These are phyloP conservation scores for Pyxicephalus adspersus DNA, from an alignment of 2,113 vertebrate genomes.

Conservation along the genomic window DNA sequence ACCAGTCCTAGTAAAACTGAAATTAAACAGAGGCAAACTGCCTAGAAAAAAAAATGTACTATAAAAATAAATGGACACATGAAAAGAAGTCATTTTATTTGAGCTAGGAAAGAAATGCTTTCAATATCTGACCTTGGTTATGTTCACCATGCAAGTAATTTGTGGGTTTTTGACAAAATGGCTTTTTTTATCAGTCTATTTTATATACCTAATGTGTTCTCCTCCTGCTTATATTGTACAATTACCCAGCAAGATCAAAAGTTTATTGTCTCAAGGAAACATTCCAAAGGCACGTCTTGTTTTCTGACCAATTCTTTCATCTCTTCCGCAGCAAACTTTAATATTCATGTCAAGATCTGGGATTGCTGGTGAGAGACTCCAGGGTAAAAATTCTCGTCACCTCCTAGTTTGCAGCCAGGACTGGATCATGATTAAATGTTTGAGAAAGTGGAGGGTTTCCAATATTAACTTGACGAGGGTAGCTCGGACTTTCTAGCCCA, in stretches of 20 bases:
- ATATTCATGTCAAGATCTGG: neutral
- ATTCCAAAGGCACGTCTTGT: slow-evolving; percentile 25
- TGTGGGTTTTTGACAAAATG: slow-evolving; percentile 14
- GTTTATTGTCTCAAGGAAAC: slow-evolving; percentile 39
- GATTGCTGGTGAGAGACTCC: slow-evolving; percentile 25
- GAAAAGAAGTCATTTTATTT: slow-evolving; percentile 7
- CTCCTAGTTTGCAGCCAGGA: slow-evolving; percentile 36
- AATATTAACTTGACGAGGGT: no score
- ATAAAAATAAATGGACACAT: neutral
- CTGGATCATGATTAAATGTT: slow-evolving; percentile 17
- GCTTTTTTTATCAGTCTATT: slow-evolving; percentile 40
- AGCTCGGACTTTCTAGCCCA: no score
- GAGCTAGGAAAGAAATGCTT: slow-evolving; percentile 6
- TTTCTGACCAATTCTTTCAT: slow-evolving; percentile 48
- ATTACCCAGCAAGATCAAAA: slow-evolving; percentile 49
- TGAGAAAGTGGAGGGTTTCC: neutral
- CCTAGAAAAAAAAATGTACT: neutral
- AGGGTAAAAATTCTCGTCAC: slow-evolving; percentile 55
- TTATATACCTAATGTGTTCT: neutral
- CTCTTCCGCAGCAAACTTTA: slow-evolving; percentile 37
- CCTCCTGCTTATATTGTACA: slow-evolving; percentile 24
- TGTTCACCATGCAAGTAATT: neutral
- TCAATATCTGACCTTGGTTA: slow-evolving; percentile 7
- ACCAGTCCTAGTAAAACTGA: neutral
- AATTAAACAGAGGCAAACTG: neutral